A percentile compares a stretch with the other conserved stretches of the same genome.
phyloP scores from a whole-genome alignment of 2,888 invertebrate species.

The Acleris emargana region DNA sequence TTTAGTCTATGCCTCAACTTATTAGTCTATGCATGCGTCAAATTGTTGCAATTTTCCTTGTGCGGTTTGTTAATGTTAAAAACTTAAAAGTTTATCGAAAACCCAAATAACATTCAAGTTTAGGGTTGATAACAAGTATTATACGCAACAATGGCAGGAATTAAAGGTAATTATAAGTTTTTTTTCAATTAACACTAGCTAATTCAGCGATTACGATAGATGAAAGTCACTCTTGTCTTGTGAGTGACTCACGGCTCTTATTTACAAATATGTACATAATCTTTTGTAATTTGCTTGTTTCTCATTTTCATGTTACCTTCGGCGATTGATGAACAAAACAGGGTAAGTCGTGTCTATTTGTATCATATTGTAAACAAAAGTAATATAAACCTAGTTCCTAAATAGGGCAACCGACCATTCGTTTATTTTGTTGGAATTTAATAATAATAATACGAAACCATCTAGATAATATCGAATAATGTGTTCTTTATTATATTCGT shows the following conservation, averaged over 20 bases:
- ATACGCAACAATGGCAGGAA: conserved; percentile 71
- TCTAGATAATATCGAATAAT: conserved; percentile 10
- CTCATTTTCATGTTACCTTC: conserved; percentile 45
- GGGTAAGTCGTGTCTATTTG: conserved; percentile 27
- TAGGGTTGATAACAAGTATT: conserved; percentile 3
- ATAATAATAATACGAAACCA: not conserved
- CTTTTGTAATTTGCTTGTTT: conserved; percentile 40
- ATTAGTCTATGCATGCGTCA: not conserved
- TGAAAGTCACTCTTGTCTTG: conserved; percentile 38
- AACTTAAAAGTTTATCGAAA: conserved; percentile 6
- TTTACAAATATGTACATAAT: conserved; percentile 62
- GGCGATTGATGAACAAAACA: conserved; percentile 23
- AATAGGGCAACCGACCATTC: not conserved
- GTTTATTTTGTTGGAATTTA: not conserved
- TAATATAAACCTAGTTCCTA: not conserved
- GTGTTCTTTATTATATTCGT: not conserved
- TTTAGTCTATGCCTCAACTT: not conserved
- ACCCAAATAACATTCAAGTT: conserved; percentile 4
- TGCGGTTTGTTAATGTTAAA: conserved; percentile 2
- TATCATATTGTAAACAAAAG: not conserved
- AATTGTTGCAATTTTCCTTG: conserved; percentile 1
- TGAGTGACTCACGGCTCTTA: conserved; percentile 66
- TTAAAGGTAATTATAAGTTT: conserved; percentile 65
- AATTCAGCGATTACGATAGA: conserved; percentile 10
- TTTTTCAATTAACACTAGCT: not conserved